Base-by-base conservation (phyloP, 2,797 vertebrate species). In the Crotalus adamanteus region DNA sequence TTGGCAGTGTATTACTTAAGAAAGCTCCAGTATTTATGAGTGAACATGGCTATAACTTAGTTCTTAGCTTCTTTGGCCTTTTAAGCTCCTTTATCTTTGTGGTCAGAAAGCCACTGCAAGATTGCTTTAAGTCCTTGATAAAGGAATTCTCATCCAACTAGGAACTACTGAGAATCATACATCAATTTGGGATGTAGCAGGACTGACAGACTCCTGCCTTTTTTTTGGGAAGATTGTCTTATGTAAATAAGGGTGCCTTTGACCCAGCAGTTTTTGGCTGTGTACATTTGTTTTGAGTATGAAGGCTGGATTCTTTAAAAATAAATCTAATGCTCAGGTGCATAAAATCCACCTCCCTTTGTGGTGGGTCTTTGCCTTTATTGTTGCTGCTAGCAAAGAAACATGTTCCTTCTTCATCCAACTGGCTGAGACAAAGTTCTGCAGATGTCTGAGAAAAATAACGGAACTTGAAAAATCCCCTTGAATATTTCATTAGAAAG, bases 31-130 rank as follows among this genome's bases (percentile, higher is more conserved):
- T 90, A 87, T 93, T 90, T 93, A 90, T 90, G 89, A 87, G 83
- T 51, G 61, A 51, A 73, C 61, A 73, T 37, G 55, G 83, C 89
- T 87, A 73, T 90, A 90, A 87, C 89, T 93, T 90, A 57, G 61
- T 93, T 86, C 53, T 87, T 87, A 78, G 55, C 92, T 78, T 90
- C 37, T 60, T 87, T 90, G 85, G 61, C 89, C 69, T 90, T 87
- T 87, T 87, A 90, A 93, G 85, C 89, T 93, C 37, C 63, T 90
- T 90, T 90, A 93, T 93, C 89, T 78, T 90, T 73, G 85, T 53
- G 63, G 85, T 93, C 92, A 73, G 85, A 87, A 90, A 87, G 37
- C 55, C 92, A 90, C 11, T 93, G 55, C n/a, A 87, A 90, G 83
- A 87, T 73, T 93, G 88, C 92, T 87, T 87, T 65, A 93, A 61